Evolutionary conservation across 2,797 vertebrate species (phyloP), one percentile per base, ranked within the genome.

Genomic region (Leuciscus waleckii): DNA sequence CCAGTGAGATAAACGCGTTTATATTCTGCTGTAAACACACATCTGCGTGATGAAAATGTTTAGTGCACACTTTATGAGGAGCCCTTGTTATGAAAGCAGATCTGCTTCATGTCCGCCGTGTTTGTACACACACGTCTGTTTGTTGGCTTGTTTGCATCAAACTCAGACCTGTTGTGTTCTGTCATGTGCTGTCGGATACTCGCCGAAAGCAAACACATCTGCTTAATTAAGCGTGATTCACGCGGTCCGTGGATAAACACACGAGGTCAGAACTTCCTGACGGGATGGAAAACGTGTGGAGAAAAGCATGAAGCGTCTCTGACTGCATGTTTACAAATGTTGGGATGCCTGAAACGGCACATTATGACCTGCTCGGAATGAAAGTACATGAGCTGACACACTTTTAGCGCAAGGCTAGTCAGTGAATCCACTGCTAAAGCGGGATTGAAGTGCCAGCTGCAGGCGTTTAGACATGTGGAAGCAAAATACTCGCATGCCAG

Each of bases 321-420:
- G 73, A 29, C 23, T 4, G 39, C 61, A n/a, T 75, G 54, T 85
- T 51, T 39, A 65, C 51, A 46, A 26, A 54, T 1, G 13, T 10
- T 41, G 23, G 13, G 11, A 32, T 5, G n/a, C 19, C 19, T 29
- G 61, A 83, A 63, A 37, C 41, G 37, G 41, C 39, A 88, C 91
- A 90, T 92, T 89, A 17, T 75, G 91, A 92, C 90, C 91, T 91
- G 92, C 92, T 90, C 89, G 29, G 56, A 19, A 17, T 92, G 90
- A 93, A 93, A 92, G 91, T 88, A 85, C 90, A 86, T 86, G 88
- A 92, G 90, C 92, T 92, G 89, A 91, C 85, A 82, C 88, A 90
- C 90, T 92, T 92, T 94, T 94, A 93, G 87, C 90, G 90, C 92
- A 94, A 94, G 93, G 92, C 91, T 88, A 85, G 91, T 32, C 79